Evolutionary conservation across 2,113 vertebrate species (phyloP).

Genomic region (Menidia beryllina): DNA sequence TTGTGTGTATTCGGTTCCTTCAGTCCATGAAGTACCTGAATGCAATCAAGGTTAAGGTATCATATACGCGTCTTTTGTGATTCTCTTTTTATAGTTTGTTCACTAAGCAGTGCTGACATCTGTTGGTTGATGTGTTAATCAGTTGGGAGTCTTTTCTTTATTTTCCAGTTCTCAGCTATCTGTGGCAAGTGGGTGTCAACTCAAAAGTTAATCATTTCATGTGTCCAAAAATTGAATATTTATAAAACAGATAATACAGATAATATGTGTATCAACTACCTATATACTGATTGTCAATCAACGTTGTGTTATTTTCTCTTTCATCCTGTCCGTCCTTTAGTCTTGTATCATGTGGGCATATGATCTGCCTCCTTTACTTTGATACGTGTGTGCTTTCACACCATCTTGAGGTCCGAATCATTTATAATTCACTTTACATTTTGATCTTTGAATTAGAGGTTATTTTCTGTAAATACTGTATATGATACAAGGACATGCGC

Average conservation of each 20-base stretch:
- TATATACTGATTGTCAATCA: background rate
- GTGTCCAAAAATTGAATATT: background rate
- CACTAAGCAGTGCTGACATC: no score
- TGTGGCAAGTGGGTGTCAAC: background rate
- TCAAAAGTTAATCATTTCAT: background rate
- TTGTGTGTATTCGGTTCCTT: no score
- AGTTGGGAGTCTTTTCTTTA: background rate
- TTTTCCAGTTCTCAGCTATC: background rate
- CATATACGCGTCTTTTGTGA: no score
- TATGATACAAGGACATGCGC: background rate
- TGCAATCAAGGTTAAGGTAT: no score
- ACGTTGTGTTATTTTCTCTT: background rate
- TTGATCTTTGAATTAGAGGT: background rate
- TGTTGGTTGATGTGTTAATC: no score
- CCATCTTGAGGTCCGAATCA: background rate
- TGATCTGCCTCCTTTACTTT: conserved; percentile 6
- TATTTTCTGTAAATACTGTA: background rate
- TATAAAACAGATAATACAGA: no score
- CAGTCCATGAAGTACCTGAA: no score
- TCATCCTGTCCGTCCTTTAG: conserved; percentile 13
- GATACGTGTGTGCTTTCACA: conserved; percentile 35
- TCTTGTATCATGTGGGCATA: conserved; percentile 10
- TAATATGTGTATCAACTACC: no score
- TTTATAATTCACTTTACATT: background rate
- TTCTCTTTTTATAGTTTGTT: no score